Percentiles rank a stretch among this genome's conserved stretches.
Conservation (phyloP, 2,888 invertebrate species). For the Asteroscopus sphinx region DNA sequence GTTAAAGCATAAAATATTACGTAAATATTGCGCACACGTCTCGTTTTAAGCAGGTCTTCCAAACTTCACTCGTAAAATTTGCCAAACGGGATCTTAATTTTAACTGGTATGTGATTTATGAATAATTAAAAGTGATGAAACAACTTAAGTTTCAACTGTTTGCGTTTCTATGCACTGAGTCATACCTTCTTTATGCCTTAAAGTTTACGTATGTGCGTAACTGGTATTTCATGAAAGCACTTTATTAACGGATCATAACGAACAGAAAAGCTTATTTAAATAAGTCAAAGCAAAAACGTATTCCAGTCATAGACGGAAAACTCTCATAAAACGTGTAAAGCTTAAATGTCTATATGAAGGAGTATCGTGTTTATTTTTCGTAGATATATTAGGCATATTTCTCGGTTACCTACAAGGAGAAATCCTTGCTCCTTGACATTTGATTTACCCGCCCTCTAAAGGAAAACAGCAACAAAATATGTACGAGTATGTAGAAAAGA, state of each 20-base stretch:
- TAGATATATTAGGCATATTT: constrained; percentile 46
- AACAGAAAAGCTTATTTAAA: constrained; percentile 26
- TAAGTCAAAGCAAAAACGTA: constrained; percentile 20
- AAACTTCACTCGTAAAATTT: constrained; percentile 73
- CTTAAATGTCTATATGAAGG: constrained; percentile 13
- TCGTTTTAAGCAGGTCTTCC: constrained; percentile 60
- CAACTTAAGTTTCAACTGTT: constrained; percentile 62
- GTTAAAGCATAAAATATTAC: constrained; percentile 60
- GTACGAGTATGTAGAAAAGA: constrained; percentile 45
- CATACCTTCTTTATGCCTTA: constrained; percentile 50
- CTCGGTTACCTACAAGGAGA: constrained; percentile 37
- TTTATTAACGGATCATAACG: constrained; percentile 33
- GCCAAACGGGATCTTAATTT: constrained; percentile 71
- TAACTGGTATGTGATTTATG: constrained; percentile 73
- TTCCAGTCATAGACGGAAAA: constrained; percentile 17
- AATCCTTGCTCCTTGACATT: constrained; percentile 54
- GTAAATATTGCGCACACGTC: constrained; percentile 65
- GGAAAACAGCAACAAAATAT: constrained; percentile 49
- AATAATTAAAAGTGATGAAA: constrained; percentile 72
- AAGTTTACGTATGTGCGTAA: constrained; percentile 44
- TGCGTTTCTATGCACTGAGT: constrained; percentile 59
- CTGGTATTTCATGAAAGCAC: constrained; percentile 38
- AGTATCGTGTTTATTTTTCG: constrained; percentile 21
- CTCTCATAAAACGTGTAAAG: constrained; percentile 26
- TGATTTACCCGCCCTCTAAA: constrained; percentile 57